phyloP scores from a whole-genome alignment of 2,888 invertebrate species.

The Tetrapedia diversipes region DNA sequence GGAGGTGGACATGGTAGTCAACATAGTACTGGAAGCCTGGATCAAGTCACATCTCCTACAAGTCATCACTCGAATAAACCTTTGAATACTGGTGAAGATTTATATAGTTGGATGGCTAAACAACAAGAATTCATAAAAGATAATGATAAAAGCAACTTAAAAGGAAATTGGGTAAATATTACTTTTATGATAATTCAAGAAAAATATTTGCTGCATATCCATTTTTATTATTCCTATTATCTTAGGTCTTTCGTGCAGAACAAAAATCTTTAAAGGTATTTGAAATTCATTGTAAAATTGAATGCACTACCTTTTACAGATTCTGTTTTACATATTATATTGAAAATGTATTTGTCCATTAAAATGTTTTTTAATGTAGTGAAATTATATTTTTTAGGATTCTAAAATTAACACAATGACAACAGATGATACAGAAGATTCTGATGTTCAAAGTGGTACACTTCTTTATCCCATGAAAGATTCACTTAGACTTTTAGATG shows the following conservation, averaged over 20 bases:
- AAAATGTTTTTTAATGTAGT: neutral
- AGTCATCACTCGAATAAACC: constrained; percentile 84
- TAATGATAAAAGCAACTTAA: constrained; percentile 80
- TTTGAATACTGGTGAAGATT: constrained; percentile 90
- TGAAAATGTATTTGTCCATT: neutral
- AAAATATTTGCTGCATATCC: constrained; percentile 1
- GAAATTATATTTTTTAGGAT: constrained; percentile 73
- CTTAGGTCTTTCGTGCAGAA: constrained; percentile 81
- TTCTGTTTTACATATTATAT: neutral
- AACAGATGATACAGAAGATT: constrained; percentile 81
- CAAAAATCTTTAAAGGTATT: constrained; percentile 80
- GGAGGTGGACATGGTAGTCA: constrained; percentile 80
- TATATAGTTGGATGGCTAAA: constrained; percentile 98
- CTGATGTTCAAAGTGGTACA: constrained; percentile 84
- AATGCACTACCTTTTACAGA: constrained; percentile 10
- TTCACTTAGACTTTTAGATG: constrained; percentile 93
- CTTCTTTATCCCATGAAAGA: constrained; percentile 91
- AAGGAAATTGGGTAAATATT: constrained; percentile 81
- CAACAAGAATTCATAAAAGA: constrained; percentile 87
- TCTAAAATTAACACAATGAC: constrained; percentile 83
- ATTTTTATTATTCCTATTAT: constrained; percentile 35
- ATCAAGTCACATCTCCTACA: constrained; percentile 83
- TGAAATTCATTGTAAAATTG: constrained; percentile 38
- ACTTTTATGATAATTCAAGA: neutral
- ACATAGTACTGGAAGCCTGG: constrained; percentile 81